Conservation (phyloP, 2,113 vertebrate species). For the Ifrita kowaldi region DNA sequence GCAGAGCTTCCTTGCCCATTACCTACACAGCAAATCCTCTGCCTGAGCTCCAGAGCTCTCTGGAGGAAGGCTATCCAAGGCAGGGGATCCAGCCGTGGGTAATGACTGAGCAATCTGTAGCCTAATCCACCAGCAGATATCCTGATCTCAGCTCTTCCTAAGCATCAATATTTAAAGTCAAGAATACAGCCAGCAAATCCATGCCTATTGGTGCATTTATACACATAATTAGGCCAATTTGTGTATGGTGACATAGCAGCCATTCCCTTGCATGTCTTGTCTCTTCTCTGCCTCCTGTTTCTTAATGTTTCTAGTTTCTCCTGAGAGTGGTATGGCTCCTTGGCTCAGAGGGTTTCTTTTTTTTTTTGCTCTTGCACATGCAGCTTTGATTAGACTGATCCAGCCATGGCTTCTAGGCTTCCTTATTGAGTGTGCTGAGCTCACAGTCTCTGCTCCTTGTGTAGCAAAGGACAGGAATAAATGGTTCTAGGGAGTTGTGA, state of each 20-base stretch:
- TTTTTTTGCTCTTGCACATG: background rate
- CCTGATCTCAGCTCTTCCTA: constrained; percentile 46
- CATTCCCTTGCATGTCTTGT: background rate
- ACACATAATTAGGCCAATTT: constrained; percentile 60
- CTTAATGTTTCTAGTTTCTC: background rate
- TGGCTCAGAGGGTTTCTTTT: background rate
- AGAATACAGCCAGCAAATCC: background rate
- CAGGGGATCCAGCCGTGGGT: background rate
- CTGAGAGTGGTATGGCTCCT: background rate
- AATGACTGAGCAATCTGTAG: constrained; percentile 45
- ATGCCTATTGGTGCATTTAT: constrained; percentile 45
- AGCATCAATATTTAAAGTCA: constrained; percentile 58
- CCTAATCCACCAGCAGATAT: constrained; percentile 40
- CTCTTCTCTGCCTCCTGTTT: background rate
- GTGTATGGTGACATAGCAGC: constrained; percentile 50
- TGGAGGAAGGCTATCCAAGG: background rate
- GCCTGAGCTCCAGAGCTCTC: background rate
- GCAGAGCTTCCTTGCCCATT: background rate
- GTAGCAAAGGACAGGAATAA: background rate
- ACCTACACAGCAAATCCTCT: background rate
- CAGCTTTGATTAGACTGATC: background rate
- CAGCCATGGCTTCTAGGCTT: background rate
- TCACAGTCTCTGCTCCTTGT: background rate
- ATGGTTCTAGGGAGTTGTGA: background rate
- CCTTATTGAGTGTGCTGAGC: background rate